Evolutionary conservation across 2,888 invertebrate species (phyloP).

Genomic region (Noctua fimbriata): DNA sequence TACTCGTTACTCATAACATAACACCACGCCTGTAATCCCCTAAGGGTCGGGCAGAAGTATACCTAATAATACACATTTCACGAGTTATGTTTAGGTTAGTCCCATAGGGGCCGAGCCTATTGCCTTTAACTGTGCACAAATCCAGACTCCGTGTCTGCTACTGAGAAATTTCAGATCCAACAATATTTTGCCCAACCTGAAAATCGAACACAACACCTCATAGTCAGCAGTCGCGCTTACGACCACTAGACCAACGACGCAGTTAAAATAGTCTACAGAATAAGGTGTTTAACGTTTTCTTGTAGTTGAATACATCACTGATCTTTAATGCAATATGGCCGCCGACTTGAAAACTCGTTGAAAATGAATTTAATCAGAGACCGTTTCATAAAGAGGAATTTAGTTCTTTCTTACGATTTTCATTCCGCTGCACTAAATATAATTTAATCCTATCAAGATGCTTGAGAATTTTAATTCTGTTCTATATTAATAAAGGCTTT

Average conservation of each 20-base stretch:
- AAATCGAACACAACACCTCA: background rate
- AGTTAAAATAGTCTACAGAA: no score
- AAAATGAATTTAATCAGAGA: conserved; percentile 36
- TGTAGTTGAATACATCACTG: conserved; percentile 17
- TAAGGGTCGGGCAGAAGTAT: background rate
- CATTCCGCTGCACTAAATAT: conserved; percentile 37
- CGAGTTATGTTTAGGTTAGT: background rate
- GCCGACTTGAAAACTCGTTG: conserved; percentile 26
- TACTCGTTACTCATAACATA: background rate
- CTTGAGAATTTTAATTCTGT: conserved; percentile 6
- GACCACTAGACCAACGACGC: background rate
- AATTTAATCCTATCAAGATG: conserved; percentile 26
- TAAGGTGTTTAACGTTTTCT: background rate
- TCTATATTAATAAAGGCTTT: conserved; percentile 7
- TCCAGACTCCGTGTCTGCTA: background rate
- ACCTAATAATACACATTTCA: background rate
- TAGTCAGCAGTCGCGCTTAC: background rate
- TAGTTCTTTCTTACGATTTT: conserved; percentile 21
- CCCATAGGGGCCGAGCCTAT: background rate
- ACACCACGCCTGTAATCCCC: background rate
- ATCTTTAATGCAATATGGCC: conserved; percentile 37
- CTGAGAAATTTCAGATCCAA: background rate
- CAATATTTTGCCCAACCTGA: background rate
- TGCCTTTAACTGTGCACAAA: background rate
- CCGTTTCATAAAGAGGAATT: conserved; percentile 28